Base-by-base conservation (phyloP, 53 echinoderm and acorn worm species). In the Temnopleurus reevesii region DNA sequence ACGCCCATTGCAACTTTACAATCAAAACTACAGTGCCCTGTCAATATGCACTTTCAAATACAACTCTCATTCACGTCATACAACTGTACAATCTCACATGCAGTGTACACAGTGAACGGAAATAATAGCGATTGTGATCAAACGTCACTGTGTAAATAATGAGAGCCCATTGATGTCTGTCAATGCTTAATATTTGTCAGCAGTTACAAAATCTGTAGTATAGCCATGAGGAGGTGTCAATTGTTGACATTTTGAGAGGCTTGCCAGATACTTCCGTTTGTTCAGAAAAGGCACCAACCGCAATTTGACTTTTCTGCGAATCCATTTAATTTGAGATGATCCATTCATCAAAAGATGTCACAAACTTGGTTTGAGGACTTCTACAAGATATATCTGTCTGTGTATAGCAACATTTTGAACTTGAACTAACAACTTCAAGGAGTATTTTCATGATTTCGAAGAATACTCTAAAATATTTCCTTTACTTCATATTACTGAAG, bases 1-100 rank as follows among this genome's bases (percentile, higher is more conserved):
- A 71, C 71, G n/a, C 71, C 71, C 36, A 71, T 71, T 71, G 71
- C 71, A 41, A 38, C 41, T 41, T 21, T 4, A 71, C 71, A 71
- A 71, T 71, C 0, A 36, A 35, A 66, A 2, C 55, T n/a, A 15
- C 31, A 38, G 43, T 71, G 41, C 71, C 71, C 21, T 71, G 71
- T 41, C 36, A 71, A 71, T 71, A 71, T 71, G 41, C 41, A 71
- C 41, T 71, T 71, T 71, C 34, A 5, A 41, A 41, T 19, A 38
- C n/a, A 71, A 71, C 71, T 71, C 15, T 10, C n/a, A n/a, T n/a
- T n/a, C n/a, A 17, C 25, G 12, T 18, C 31, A 25, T 59, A 59
- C 59, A 59, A 59, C 26, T 29, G 28, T 59, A 21, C 60, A 31
- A 17, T 23, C n/a, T 30, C 15, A 64, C 64, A 64, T 64, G 64